These are phyloP conservation scores for Brienomyrus brachyistius DNA, from an alignment of 2,113 vertebrate species.

Conservation along the genomic window DNA sequence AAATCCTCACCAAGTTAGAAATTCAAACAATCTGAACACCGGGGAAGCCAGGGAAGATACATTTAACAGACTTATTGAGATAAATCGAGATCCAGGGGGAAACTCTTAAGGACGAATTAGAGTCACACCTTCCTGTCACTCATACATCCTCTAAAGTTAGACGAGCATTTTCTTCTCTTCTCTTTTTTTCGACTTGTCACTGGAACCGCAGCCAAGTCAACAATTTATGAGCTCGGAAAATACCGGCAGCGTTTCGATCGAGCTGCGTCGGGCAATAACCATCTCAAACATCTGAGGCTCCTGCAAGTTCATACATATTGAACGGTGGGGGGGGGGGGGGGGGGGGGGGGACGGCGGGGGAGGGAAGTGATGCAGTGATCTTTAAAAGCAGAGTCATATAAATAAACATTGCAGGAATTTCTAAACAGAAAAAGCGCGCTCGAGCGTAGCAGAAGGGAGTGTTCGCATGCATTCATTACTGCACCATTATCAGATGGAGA, in stretches of 20 bases:
- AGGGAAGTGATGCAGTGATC: neutral
- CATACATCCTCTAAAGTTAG: neutral
- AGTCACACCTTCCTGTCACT: neutral
- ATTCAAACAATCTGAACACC: neutral
- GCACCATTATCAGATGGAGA: neutral
- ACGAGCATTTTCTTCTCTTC: neutral
- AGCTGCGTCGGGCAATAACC: neutral
- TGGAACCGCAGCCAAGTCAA: neutral
- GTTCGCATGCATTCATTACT: neutral
- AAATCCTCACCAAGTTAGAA: neutral
- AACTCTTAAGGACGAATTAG: neutral
- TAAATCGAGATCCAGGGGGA: neutral
- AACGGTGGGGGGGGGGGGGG: no score
- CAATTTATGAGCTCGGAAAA: constrained; percentile 1
- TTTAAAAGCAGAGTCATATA: neutral
- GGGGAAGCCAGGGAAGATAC: neutral
- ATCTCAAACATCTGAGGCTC: neutral
- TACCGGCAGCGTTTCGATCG: neutral
- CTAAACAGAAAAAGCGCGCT: neutral
- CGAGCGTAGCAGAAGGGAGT: neutral
- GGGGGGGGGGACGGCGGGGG: no score
- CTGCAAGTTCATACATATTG: constrained; percentile 13
- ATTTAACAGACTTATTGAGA: neutral
- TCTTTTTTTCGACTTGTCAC: neutral
- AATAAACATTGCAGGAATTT: neutral